Conservation (phyloP, 2,888 invertebrate genomes). For the Camponotus fellah region DNA sequence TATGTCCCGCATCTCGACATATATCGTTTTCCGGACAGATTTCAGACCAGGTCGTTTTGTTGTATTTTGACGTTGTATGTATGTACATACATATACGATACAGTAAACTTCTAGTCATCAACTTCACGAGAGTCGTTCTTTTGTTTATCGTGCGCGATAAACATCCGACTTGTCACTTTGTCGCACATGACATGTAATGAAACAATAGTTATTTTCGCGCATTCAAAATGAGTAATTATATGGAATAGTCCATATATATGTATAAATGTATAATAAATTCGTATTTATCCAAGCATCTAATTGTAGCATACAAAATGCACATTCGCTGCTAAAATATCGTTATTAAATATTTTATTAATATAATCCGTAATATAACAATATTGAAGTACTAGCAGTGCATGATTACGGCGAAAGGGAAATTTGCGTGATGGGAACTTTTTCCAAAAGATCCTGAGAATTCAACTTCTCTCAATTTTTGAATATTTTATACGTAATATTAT, state of each 20-base stretch:
- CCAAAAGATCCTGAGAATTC: background rate
- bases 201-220: slow-evolving; percentile 31
- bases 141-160: slow-evolving; percentile 19
- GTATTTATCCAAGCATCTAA: background rate
- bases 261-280: background rate
- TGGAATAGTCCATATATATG: background rate
- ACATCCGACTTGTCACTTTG: slow-evolving; percentile 35
- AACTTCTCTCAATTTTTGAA: background rate
- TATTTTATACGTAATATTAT: background rate
- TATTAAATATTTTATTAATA: slow-evolving; percentile 11
- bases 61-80: background rate
- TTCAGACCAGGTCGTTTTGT: slow-evolving; percentile 27
- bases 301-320: background rate
- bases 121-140: slow-evolving; percentile 29
- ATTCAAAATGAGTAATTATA: background rate
- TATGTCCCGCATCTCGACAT: slow-evolving; percentile 30
- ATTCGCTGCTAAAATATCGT: background rate
- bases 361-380: background rate
- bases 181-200: slow-evolving; percentile 26
- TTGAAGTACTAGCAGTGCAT: background rate
- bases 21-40: slow-evolving; percentile 28
- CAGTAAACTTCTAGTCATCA: slow-evolving; percentile 2
- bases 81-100: background rate
- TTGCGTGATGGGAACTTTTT: background rate
- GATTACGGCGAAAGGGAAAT: background rate